A percentile compares a stretch with the other conserved stretches of the same genome.
Conservation (phyloP, 2,113 vertebrate genomes). For the Cinclus cinclus region DNA sequence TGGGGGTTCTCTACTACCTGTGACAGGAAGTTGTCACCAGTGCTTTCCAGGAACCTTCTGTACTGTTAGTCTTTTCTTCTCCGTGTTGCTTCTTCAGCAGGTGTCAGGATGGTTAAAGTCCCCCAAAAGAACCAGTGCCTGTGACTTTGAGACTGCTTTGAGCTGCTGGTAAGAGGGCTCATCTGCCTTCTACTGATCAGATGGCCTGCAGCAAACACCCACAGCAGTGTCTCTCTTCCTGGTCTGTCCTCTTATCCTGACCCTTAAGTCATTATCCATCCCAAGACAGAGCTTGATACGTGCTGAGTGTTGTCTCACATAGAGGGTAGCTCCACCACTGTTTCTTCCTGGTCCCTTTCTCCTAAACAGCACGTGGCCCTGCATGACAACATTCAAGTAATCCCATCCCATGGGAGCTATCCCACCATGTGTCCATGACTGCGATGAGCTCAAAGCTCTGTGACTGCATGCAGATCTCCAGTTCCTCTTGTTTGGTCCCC, state of each 20-base stretch:
- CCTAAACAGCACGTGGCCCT: background rate
- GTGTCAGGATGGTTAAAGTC: background rate
- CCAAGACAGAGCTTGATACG: background rate
- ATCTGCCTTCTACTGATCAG: background rate
- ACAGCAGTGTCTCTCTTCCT: background rate
- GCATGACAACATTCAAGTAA: background rate
- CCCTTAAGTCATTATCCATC: too few relatives aligned
- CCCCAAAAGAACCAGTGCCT: background rate
- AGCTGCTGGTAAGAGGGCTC: background rate
- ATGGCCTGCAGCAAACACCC: background rate
- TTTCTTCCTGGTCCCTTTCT: fast-evolving
- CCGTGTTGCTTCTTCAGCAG: background rate
- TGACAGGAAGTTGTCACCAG: background rate
- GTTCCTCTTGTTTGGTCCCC: background rate
- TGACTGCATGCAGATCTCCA: background rate
- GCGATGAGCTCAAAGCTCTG: background rate
- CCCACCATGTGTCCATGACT: fast-evolving
- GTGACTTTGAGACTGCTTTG: background rate
- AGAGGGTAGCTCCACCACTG: background rate
- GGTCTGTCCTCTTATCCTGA: background rate
- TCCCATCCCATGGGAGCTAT: background rate
- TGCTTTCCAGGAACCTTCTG: background rate
- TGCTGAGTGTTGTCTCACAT: background rate
- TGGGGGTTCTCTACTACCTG: background rate
- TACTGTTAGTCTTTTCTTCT: background rate